Percentiles rank a stretch among this genome's conserved stretches.
phyloP scores from a whole-genome alignment of 2,888 invertebrate genomes.

The Melolontha melolontha region DNA sequence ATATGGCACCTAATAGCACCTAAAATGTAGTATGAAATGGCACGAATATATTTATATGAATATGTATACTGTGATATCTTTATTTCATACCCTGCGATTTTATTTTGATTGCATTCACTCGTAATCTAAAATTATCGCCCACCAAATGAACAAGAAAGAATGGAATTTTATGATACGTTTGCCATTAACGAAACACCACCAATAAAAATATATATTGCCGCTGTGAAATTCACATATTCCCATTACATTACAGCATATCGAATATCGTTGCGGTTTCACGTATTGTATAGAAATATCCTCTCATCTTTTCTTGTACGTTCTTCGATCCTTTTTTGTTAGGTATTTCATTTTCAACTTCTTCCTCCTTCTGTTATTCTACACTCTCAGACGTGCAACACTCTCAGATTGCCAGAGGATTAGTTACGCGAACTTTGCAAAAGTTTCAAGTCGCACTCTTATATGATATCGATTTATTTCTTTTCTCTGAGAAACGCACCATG shows the following conservation, averaged over 20 bases:
- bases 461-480: background rate
- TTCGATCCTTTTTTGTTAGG: background rate
- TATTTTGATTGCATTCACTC: constrained; percentile 18
- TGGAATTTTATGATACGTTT: constrained; percentile 10
- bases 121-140: background rate
- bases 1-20: too few species aligned
- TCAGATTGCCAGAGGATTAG: constrained; percentile 23
- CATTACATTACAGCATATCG: constrained; percentile 10
- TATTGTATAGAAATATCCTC: too few species aligned
- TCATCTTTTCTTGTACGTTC: background rate
- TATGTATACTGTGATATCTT: background rate
- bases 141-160: background rate
- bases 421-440: constrained; percentile 24
- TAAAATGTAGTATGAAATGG: too few species aligned
- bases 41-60: background rate
- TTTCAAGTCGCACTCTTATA: constrained; percentile 21
- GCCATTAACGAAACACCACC: constrained; percentile 23
- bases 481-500: background rate
- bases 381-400: constrained; percentile 7
- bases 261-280: constrained; percentile 13
- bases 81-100: constrained; percentile 14
- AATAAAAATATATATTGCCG: constrained; percentile 24
- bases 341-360: background rate
- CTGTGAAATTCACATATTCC: constrained; percentile 5
- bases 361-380: background rate